phyloP scores from a whole-genome alignment of 2,888 invertebrate species.

The Palloptera scutellata region DNA sequence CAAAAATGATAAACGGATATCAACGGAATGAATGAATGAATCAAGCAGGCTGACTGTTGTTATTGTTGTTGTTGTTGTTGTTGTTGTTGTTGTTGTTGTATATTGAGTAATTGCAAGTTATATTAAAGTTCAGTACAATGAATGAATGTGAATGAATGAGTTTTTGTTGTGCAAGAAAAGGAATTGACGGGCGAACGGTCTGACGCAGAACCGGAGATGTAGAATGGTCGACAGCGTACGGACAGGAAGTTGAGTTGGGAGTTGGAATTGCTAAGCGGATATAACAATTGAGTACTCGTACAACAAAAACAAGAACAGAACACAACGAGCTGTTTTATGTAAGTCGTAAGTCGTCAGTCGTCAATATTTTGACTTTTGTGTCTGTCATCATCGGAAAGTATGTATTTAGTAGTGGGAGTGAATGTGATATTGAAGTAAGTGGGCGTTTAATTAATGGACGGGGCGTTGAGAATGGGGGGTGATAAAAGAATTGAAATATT shows the following conservation, averaged over 20 bases:
- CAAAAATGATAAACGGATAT: conserved; percentile 61
- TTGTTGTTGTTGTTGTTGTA: too few species aligned
- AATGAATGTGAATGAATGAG: too few species aligned
- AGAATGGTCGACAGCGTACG: not conserved
- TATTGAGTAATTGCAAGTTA: too few species aligned
- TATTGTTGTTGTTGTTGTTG: too few species aligned
- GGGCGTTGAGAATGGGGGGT: conserved; percentile 22
- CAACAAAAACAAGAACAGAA: conserved; percentile 12
- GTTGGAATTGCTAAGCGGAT: conserved; percentile 12
- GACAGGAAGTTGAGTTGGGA: conserved; percentile 8
- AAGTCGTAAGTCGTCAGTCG: too few species aligned
- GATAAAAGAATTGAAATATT: not conserved
- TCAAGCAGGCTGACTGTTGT: not conserved
- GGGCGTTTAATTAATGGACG: conserved; percentile 57
- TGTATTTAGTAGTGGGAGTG: too few species aligned
- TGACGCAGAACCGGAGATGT: too few species aligned
- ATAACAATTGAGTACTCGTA: conserved; percentile 42
- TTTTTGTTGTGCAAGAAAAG: too few species aligned
- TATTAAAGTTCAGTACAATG: too few species aligned
- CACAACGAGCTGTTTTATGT: conserved; percentile 40
- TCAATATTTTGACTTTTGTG: conserved; percentile 58
- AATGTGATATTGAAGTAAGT: conserved; percentile 51
- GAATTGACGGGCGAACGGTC: too few species aligned
- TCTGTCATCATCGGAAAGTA: conserved; percentile 39
- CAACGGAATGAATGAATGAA: conserved; percentile 34